phyloP scores from a whole-genome alignment of 2,113 vertebrate species.

The Neolamprologus ventralis region DNA sequence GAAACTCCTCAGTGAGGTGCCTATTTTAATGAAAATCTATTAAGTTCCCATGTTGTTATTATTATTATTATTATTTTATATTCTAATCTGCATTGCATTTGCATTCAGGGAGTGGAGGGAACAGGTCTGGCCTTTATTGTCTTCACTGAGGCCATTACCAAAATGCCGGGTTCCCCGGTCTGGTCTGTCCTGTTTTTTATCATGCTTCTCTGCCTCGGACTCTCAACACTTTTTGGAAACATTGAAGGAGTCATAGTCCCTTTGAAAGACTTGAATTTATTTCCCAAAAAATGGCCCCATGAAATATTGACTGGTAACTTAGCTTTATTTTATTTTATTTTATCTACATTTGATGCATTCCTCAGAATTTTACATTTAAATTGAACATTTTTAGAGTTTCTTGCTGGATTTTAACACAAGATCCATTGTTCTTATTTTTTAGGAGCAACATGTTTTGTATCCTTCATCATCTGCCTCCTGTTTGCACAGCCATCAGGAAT shows the following conservation, averaged over 20 bases:
- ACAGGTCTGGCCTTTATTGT: constrained; percentile 91
- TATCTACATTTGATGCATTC: neutral
- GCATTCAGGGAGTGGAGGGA: constrained; percentile 83
- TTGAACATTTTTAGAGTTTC: neutral
- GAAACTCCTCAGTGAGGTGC: constrained; percentile 53
- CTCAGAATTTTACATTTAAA: neutral
- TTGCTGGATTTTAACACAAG: neutral
- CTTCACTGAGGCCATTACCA: constrained; percentile 88
- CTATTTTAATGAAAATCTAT: neutral
- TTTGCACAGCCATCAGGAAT: constrained; percentile 85
- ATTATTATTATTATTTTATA: neutral
- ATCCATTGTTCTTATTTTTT: constrained; percentile 1
- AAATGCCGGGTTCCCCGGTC: constrained; percentile 82
- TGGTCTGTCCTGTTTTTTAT: constrained; percentile 91
- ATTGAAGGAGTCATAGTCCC: constrained; percentile 86
- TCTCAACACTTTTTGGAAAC: constrained; percentile 90
- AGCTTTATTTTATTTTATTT: neutral
- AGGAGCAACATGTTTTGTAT: constrained; percentile 76
- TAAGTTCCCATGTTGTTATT: accelerated
- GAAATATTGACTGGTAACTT: constrained; percentile 78
- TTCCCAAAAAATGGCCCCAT: constrained; percentile 78
- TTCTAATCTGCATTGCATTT: neutral
- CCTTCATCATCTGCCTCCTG: constrained; percentile 77
- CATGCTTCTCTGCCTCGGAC: constrained; percentile 89
- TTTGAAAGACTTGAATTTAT: constrained; percentile 75